These are phyloP conservation scores for Porites lutea DNA, from an alignment of 64 coral and sea anemone genomes.

Conservation along the genomic window DNA sequence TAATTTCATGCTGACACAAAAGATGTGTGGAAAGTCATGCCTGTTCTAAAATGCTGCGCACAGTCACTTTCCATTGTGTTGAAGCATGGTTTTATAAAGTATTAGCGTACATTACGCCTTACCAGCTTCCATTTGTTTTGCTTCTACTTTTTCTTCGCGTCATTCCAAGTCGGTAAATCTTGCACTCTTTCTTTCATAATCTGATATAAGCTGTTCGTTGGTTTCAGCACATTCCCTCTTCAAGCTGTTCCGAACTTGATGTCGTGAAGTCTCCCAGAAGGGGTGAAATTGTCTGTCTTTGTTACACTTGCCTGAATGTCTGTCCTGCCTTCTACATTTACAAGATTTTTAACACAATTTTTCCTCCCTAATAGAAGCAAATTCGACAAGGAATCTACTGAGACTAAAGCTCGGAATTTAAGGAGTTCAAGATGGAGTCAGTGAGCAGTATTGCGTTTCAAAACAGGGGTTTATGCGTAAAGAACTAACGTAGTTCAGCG, in stretches of 20 bases:
- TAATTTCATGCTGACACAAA: too few species aligned
- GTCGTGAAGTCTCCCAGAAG: background rate
- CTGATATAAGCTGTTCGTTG: background rate
- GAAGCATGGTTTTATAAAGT: too few species aligned
- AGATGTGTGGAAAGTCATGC: too few species aligned
- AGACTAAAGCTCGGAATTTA: background rate
- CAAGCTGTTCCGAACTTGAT: background rate
- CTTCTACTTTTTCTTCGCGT: too few species aligned
- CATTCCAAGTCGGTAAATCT: background rate
- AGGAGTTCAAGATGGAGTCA: constrained; percentile 2
- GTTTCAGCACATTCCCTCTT: background rate
- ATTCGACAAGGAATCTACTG: background rate
- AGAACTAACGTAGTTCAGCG: background rate
- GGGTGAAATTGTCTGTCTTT: background rate
- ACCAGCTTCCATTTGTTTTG: too few species aligned
- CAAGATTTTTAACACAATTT: background rate
- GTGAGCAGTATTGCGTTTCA: background rate
- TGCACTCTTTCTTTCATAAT: constrained; percentile 4
- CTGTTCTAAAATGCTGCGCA: too few species aligned
- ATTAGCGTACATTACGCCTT: too few species aligned
- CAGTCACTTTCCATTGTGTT: too few species aligned
- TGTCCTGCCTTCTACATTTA: background rate
- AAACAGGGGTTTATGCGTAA: background rate
- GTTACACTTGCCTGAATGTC: background rate
- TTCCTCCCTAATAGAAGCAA: background rate